Base-by-base conservation (phyloP, 2,888 invertebrate species). In the Thecocarcelia acutangulata region DNA sequence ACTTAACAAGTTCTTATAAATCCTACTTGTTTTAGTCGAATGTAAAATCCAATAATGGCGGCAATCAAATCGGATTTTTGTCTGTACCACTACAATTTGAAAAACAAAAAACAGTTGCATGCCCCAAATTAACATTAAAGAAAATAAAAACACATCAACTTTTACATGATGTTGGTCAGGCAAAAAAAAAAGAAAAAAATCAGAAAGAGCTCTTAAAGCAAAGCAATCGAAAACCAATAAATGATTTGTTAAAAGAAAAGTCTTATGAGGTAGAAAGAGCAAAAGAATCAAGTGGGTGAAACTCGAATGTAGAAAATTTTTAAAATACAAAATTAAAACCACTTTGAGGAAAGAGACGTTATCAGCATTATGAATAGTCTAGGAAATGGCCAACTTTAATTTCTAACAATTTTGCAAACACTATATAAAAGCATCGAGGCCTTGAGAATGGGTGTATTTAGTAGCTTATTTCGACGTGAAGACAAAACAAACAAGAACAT, bases 81-180 rank as follows among this genome's bases (percentile, higher is more conserved):
- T 21, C 40, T 66, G 50, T 4, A 15, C 66, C 11, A 21, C 15
- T 15, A 6, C 13, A 24, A 24, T 21, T 15, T 8, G 28, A 58
- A 24, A 58, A 15, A 42, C 54, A 58, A 58, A 24, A 58, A 15
- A 42, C 54, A 58, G 75, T 75, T 75, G 75, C 64, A 19, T 75
- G 76, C 17, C 59, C 75, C 75, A 76, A 59, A 76, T 76, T 52
- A 66, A 12, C 4, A 21, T 52, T 61, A 6, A 64, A 37, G 37
- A 54, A 61, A 54, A 54, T 15, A 17, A 50, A 33, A 66, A 15
- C n/a, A 33, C 11, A 15, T 44, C 48, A 42, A 44, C 21, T 33
- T 28, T 40, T 61, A n/a, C 17, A 8, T 56, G 21, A 6, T 24
- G 8, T n/a, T 17, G 33, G 48, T n/a, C 24, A 48, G 19, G 8